These are phyloP conservation scores for Drosophila nigrodunni DNA, from an alignment of 1,140 invertebrate genomes.

Conservation along the genomic window DNA sequence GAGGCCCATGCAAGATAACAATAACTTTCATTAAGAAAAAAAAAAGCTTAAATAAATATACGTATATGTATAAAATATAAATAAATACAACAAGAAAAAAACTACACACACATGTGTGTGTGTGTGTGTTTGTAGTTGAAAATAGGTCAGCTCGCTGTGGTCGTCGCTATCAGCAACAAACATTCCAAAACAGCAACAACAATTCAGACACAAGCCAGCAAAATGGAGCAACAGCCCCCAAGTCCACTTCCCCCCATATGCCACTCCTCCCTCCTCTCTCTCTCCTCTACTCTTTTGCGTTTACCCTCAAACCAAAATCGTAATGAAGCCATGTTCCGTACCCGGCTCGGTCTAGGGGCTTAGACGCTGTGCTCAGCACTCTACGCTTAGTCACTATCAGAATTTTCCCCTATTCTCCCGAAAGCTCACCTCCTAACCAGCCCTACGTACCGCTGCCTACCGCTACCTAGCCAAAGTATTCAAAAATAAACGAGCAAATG, in stretches of 20 bases:
- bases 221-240: conserved; percentile 45
- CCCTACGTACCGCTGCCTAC: background rate
- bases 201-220: conserved; percentile 29
- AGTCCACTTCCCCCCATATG: background rate
- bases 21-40: conserved; percentile 70
- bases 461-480: conserved; percentile 41
- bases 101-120: background rate
- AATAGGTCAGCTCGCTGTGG: conserved; percentile 64
- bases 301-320: conserved; percentile 38
- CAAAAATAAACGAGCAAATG: conserved; percentile 59
- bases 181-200: conserved; percentile 19
- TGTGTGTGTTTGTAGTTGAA: conserved; percentile 26
- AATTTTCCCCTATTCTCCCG: too few relatives aligned
- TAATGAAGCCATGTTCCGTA: conserved; percentile 39
- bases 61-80: conserved; percentile 22
- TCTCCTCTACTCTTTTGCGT: background rate
- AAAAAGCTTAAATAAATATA: conserved; percentile 50
- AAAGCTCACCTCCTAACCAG: too few relatives aligned
- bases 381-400: conserved; percentile 25
- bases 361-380: conserved; percentile 34
- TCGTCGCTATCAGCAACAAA: conserved; percentile 43
- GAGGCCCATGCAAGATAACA: conserved; percentile 46
- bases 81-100: conserved; percentile 34
- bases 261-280: background rate
- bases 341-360: conserved; percentile 33